Percentiles rank a stretch among this genome's conserved stretches.
phyloP scores from a whole-genome alignment of 2,888 invertebrate species.

The Amphipyra tragopoginis region DNA sequence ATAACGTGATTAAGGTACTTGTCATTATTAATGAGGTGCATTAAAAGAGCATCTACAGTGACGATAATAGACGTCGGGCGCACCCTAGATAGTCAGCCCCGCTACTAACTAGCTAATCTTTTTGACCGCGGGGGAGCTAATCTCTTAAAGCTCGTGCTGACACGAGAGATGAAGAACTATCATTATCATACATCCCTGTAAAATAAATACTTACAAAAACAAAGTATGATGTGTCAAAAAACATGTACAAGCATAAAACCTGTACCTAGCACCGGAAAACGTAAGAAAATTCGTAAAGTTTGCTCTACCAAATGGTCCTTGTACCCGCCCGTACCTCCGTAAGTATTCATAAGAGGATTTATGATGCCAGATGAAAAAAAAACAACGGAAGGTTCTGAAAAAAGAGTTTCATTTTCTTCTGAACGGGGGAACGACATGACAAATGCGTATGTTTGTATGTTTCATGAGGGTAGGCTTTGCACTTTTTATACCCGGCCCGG shows the following conservation, averaged over 20 bases:
- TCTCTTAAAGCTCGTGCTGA: too few species aligned
- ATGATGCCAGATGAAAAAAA: constrained; percentile 35
- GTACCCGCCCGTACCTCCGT: constrained; percentile 23
- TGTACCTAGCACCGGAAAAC: not conserved
- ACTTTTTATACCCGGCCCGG: constrained; percentile 29
- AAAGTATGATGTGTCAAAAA: too few species aligned
- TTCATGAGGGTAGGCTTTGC: constrained; percentile 34
- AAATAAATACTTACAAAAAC: too few species aligned
- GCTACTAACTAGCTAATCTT: too few species aligned
- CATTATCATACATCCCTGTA: too few species aligned
- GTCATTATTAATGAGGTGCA: too few species aligned
- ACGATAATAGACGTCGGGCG: too few species aligned
- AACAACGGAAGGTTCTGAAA: constrained; percentile 25
- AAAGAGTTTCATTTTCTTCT: constrained; percentile 46
- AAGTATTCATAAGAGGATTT: constrained; percentile 55
- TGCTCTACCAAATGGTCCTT: not conserved
- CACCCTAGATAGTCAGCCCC: too few species aligned
- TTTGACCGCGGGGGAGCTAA: too few species aligned
- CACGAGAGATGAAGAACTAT: too few species aligned
- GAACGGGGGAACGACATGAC: constrained; percentile 27
- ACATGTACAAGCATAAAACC: not conserved
- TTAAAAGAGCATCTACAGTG: too few species aligned
- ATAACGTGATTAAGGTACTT: too few species aligned
- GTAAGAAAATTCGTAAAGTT: constrained; percentile 8
- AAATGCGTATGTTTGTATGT: constrained; percentile 49